phyloP scores from a whole-genome alignment of 2,113 vertebrate species.

The Actenoides hombroni region DNA sequence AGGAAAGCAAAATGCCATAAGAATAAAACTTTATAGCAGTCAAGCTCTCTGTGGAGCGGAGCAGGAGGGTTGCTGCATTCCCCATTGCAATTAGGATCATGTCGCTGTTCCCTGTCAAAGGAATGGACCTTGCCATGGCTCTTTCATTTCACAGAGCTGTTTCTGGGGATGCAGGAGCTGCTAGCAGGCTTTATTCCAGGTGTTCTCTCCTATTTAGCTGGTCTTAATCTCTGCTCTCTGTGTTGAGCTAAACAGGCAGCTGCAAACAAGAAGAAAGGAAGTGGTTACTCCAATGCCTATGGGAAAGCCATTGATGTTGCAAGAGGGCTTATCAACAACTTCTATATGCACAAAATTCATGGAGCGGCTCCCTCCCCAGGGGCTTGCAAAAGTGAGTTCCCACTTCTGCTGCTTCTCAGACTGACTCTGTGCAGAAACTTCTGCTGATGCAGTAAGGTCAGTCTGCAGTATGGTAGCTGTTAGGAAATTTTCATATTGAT shows the following conservation, averaged over 20 bases:
- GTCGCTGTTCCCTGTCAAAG: constrained; percentile 33
- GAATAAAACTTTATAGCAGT: constrained; percentile 6
- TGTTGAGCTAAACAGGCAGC: constrained; percentile 65
- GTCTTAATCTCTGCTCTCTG: constrained; percentile 59
- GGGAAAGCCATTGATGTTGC: constrained; percentile 68
- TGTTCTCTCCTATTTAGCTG: constrained; percentile 60
- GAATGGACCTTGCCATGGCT: constrained; percentile 3
- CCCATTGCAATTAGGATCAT: not conserved
- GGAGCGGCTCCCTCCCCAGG: not conserved
- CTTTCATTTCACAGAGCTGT: constrained; percentile 8
- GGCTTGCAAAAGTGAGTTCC: constrained; percentile 2
- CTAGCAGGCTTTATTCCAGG: constrained; percentile 49
- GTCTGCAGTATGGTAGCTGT: not conserved
- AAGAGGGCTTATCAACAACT: constrained; percentile 67
- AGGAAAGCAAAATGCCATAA: not conserved
- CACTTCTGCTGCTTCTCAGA: constrained; percentile 47
- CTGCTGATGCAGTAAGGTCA: not conserved
- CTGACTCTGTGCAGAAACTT: not conserved
- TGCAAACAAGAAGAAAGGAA: constrained; percentile 70
- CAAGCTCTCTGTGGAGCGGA: not conserved
- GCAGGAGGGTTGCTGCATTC: not conserved
- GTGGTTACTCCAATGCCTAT: constrained; percentile 59
- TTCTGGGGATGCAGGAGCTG: constrained; percentile 40
- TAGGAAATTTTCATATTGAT: not conserved
- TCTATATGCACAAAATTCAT: constrained; percentile 49